A percentile compares a stretch with the other conserved stretches of the same genome.
phyloP scores from a whole-genome alignment of 2,113 vertebrate genomes.

The human (Homo sapiens) region DNA sequence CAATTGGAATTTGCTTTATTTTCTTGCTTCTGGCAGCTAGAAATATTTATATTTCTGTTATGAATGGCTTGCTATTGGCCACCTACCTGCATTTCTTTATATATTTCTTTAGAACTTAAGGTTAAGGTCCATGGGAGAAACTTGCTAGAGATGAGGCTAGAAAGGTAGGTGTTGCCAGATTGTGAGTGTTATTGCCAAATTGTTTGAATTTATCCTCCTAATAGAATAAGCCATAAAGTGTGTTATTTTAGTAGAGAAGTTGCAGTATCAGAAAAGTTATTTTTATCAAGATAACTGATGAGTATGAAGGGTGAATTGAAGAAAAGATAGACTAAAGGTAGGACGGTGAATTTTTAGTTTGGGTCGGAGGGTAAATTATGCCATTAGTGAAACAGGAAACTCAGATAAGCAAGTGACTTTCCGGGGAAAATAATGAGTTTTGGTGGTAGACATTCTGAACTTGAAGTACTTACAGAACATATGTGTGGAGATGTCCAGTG shows the following conservation, averaged over 20 bases:
- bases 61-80: neutral
- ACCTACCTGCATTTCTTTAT: neutral
- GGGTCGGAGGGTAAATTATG: neutral
- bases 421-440: neutral
- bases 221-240: neutral
- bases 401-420: neutral
- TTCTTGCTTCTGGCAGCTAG: conserved; percentile 1
- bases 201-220: neutral
- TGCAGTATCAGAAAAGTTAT: neutral
- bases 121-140: neutral
- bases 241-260: neutral
- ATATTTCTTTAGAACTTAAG: neutral
- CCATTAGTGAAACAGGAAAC: neutral
- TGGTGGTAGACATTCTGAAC: neutral
- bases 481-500: neutral
- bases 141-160: neutral
- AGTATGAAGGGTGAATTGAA: neutral
- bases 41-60: neutral
- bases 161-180: neutral
- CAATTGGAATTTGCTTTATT: conserved; percentile 1
- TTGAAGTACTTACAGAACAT: neutral
- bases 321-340: neutral
- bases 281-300: neutral
- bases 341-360: conserved; percentile 18
- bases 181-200: neutral